These are phyloP conservation scores for Amniataba percoides DNA, from an alignment of 2,797 vertebrate genomes.

Conservation along the genomic window DNA sequence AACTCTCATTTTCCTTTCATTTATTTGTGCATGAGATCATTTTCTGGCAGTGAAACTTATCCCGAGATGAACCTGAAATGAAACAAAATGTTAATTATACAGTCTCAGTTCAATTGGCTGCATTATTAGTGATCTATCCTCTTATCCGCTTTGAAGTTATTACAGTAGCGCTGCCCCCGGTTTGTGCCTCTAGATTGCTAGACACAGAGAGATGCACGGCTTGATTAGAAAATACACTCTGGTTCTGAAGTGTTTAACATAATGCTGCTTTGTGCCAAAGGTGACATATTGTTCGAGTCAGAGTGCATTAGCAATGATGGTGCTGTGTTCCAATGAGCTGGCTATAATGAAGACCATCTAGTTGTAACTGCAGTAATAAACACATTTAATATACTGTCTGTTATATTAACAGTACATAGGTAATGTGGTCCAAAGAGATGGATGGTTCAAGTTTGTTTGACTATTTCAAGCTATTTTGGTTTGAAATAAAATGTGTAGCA, in stretches of 20 bases:
- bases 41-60: conserved; percentile 46
- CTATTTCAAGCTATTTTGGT: conserved; percentile 21
- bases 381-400: background rate
- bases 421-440: background rate
- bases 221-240: conserved; percentile 56
- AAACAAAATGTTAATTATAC: conserved; percentile 52
- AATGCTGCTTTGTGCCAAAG: conserved; percentile 61
- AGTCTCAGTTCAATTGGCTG: conserved; percentile 40
- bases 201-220: conserved; percentile 48
- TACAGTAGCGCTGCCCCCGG: conserved; percentile 33
- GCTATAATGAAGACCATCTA: conserved; percentile 27
- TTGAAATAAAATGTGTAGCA: conserved; percentile 19
- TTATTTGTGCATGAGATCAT: conserved; percentile 49
- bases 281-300: conserved; percentile 66
- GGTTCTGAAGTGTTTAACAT: conserved; percentile 55
- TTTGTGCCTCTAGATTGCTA: conserved; percentile 34
- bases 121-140: conserved; percentile 44
- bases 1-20: conserved; percentile 19
- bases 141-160: conserved; percentile 58
- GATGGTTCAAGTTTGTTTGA: conserved; percentile 6
- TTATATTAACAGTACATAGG: conserved; percentile 1
- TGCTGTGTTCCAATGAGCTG: conserved; percentile 39
- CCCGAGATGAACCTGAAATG: conserved; percentile 33
- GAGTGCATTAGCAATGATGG: conserved; percentile 41
- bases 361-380: conserved; percentile 23